These are phyloP conservation scores for Lerema accius DNA, from an alignment of 1,140 invertebrate species.

Conservation along the genomic window DNA sequence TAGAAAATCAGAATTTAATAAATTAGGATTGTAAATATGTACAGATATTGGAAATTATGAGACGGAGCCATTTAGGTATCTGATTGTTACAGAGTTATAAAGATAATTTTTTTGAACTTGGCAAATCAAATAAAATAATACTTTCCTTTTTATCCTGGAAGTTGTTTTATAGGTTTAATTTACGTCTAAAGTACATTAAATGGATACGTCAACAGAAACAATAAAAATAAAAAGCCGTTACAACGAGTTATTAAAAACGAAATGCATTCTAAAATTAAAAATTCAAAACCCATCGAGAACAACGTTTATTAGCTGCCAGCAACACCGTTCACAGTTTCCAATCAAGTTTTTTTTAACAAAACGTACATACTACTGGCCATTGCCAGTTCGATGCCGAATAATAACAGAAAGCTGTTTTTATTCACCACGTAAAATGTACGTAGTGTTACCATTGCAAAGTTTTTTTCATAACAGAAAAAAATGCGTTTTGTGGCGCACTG, in stretches of 20 bases:
- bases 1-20: no score
- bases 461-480: constrained; percentile 2
- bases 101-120: no score
- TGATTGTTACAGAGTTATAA: no score
- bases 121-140: no score
- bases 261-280: neutral
- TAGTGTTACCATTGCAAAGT: neutral
- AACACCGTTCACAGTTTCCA: constrained; percentile 3
- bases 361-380: neutral
- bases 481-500: neutral
- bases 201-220: no score
- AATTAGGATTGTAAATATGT: no score
- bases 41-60: no score
- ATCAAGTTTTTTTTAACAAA: neutral
- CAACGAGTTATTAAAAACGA: neutral
- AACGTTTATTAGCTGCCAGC: neutral
- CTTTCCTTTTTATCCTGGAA: no score
- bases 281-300: constrained; percentile 3
- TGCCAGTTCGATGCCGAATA: neutral
- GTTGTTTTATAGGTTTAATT: no score
- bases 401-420: constrained; percentile 4
- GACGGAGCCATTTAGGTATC: no score
- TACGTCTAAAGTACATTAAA: no score
- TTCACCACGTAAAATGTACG: neutral
- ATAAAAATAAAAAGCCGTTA: no score